Percentiles rank a stretch among this genome's conserved stretches.
Conservation (phyloP, 2,888 invertebrate species). For the Vanessa cardui region DNA sequence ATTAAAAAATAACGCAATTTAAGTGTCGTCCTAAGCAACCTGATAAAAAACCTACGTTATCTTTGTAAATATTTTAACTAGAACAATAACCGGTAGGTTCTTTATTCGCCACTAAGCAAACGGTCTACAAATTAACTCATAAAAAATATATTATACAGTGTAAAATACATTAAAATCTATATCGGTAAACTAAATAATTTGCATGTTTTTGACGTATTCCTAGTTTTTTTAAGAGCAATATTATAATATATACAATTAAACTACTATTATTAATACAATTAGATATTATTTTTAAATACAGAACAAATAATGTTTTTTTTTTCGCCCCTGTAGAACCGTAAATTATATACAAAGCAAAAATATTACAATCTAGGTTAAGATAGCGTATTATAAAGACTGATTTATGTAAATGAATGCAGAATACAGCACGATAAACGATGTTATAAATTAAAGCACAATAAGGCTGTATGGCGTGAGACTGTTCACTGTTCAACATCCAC, state of each 20-base stretch:
- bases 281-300: background rate
- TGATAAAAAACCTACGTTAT: too few relatives aligned
- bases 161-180: background rate
- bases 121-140: slow-evolving; percentile 1
- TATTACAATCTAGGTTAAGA: background rate
- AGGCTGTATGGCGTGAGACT: slow-evolving; percentile 65
- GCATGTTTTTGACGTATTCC: background rate
- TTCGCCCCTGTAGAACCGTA: too few relatives aligned
- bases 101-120: background rate
- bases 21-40: too few relatives aligned
- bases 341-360: background rate
- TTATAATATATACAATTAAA: too few relatives aligned
- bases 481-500: slow-evolving; percentile 56
- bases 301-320: background rate
- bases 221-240: too few relatives aligned
- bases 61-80: too few relatives aligned
- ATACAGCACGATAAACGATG: slow-evolving; percentile 16
- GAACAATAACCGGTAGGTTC: too few relatives aligned
- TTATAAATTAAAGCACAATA: slow-evolving; percentile 41
- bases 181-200: background rate
- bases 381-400: slow-evolving; percentile 8
- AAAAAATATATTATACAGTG: background rate
- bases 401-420: slow-evolving; percentile 15
- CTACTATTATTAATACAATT: background rate
- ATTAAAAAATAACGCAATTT: too few relatives aligned